These are phyloP conservation scores for human DNA, from an alignment of 2,113 vertebrate genomes.

Conservation along the genomic window GRCh38 chr21:14775001-14775500, in stretches of 20 bases:
- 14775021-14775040: not conserved
- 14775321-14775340: not conserved
- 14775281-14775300: not conserved
- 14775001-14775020: not conserved
- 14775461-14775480: not conserved
- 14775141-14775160: not conserved
- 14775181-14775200: not conserved
- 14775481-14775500: not conserved
- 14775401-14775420: not conserved
- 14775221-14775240: conserved; percentile 80
- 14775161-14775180: not conserved
- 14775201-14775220: not conserved
- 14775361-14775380: not conserved
- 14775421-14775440: not conserved
- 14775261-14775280: not conserved
- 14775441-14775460: not conserved
- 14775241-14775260: not conserved
- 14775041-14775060: conserved; percentile 73
- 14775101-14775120: not conserved
- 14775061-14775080: not conserved
- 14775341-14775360: not conserved
- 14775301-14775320: not conserved
- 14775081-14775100: not conserved
- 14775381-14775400: not conserved
- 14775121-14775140: not conserved